phyloP scores from a whole-genome alignment of 2,113 vertebrate species.

The Noctilio leporinus region DNA sequence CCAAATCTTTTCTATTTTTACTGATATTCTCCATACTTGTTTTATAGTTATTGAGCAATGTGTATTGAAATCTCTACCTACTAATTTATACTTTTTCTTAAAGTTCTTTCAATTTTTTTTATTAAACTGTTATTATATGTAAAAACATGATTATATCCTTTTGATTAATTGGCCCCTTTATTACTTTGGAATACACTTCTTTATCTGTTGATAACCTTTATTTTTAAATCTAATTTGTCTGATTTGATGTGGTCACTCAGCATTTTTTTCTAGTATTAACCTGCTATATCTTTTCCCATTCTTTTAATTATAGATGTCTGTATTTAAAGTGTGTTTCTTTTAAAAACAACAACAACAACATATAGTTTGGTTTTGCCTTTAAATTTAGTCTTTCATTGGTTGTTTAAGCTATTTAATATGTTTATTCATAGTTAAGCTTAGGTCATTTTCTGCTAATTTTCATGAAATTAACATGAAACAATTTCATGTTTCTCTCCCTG shows the following conservation, averaged over 20 bases:
- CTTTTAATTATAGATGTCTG: background rate
- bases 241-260: background rate
- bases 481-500: background rate
- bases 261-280: background rate
- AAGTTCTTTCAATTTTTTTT: background rate
- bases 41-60: background rate
- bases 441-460: background rate
- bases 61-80: background rate
- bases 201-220: background rate
- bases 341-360: background rate
- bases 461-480: no score
- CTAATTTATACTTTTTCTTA: background rate
- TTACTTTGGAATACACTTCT: background rate
- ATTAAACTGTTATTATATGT: background rate
- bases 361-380: background rate
- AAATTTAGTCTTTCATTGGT: background rate
- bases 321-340: background rate
- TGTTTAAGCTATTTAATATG: background rate
- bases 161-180: background rate
- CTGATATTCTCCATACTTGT: background rate
- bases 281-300: background rate
- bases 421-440: background rate
- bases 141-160: background rate
- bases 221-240: background rate
- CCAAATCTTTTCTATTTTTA: background rate